phyloP scores from a whole-genome alignment of 35 echinoderm and acorn worm species.

The Ophioderma brevispina region DNA sequence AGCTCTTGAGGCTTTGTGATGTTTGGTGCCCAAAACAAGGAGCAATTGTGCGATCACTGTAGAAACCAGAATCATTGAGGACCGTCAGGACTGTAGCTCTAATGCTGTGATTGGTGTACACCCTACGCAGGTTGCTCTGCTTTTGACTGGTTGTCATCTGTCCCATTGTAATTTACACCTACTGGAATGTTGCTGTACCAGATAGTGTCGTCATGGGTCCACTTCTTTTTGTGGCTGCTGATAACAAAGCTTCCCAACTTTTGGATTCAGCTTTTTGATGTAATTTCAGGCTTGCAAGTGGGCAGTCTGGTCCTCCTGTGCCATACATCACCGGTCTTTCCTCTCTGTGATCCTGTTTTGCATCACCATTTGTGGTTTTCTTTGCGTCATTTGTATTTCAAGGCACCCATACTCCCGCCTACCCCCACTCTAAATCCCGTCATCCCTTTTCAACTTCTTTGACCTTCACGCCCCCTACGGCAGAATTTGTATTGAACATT shows the following conservation, averaged over 20 bases:
- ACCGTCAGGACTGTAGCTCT: conserved; percentile 14
- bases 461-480: background rate
- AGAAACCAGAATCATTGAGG: conserved; percentile 8
- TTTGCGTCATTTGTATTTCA: background rate
- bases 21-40: conserved; percentile 22
- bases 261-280: background rate
- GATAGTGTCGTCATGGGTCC: background rate
- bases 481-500: background rate
- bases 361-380: background rate
- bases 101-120: conserved; percentile 39
- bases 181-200: conserved; percentile 29
- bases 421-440: background rate
- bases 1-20: background rate
- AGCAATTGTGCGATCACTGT: conserved; percentile 6
- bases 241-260: background rate
- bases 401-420: background rate
- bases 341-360: background rate
- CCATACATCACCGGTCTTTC: background rate
- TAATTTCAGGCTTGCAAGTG: background rate
- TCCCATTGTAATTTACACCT: conserved; percentile 1
- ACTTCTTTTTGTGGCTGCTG: background rate
- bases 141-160: conserved; percentile 5
- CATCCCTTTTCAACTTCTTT: background rate
- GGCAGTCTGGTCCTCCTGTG: background rate
- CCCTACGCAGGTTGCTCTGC: background rate